These are phyloP conservation scores for Acanthurus leucopareius DNA, from an alignment of 2,797 vertebrate genomes.

Conservation along the genomic window DNA sequence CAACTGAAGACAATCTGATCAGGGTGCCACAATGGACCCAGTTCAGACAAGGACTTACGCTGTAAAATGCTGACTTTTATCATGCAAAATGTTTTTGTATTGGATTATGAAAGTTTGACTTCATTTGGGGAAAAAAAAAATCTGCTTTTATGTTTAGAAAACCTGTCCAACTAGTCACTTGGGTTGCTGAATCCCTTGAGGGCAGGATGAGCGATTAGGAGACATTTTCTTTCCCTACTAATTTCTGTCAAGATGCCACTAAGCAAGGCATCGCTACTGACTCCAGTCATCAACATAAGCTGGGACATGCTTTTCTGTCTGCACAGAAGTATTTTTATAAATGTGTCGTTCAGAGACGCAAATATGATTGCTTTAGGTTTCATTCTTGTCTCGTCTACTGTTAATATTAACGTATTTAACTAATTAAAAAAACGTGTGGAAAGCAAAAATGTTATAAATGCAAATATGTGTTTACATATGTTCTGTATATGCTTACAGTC, in stretches of 20 bases:
- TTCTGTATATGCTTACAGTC: not conserved
- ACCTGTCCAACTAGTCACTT: not conserved
- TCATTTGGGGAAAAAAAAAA: not conserved
- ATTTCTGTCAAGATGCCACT: not conserved
- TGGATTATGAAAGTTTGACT: slow-evolving; percentile 17
- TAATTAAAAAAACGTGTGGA: not conserved
- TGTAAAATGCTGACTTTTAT: slow-evolving; percentile 7
- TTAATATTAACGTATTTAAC: not conserved
- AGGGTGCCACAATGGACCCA: not conserved
- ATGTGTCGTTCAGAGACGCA: not conserved
- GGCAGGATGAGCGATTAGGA: not conserved
- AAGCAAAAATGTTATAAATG: not conserved
- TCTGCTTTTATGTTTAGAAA: slow-evolving; percentile 3
- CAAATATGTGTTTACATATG: not conserved
- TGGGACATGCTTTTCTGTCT: not conserved
- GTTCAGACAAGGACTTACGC: slow-evolving; percentile 17
- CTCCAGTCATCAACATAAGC: not conserved
- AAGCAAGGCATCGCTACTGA: not conserved
- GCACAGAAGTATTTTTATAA: not conserved
- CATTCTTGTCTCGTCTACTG: not conserved
- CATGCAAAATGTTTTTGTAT: not conserved
- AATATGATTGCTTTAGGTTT: not conserved
- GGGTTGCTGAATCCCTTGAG: not conserved
- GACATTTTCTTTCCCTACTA: not conserved
- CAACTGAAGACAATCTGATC: slow-evolving; percentile 45